Base-by-base conservation (phyloP, 2,888 invertebrate species). In the Amphimallon solstitiale region DNA sequence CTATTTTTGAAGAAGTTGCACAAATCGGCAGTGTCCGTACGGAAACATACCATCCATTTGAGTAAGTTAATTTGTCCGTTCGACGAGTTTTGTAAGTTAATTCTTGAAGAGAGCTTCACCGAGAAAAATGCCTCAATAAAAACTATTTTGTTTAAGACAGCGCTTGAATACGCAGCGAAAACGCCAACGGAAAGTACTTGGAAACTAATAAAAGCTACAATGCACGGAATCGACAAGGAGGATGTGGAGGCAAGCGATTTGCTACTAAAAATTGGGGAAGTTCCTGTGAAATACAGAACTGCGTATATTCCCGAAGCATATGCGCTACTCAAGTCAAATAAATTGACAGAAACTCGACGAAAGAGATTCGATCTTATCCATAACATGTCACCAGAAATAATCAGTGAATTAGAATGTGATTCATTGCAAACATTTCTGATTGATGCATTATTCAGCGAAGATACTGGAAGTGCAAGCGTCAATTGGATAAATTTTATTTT, bases 101-200 rank as follows among this genome's bases (percentile, higher is more conserved):
- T 61, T n/a, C 12, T 34, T 21, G 23, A 21, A 21, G 35, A 49
- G 14, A 29, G 14, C 7, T 6, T 14, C n/a, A n/a, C 35, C 7
- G 61, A 61, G 38, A 61, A 19, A 38, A 61, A 61, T 61, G n/a
- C 21, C 3, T 61, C 48, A 4, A 21, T 61, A 14, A 48, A 49
- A 35, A 49, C 38, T 21, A 38, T 48, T 37, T 48, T 61, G 23
- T 61, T 61, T 14, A 48, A 61, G 14, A 61, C 48, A 17, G 35
- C 61, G 2, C 19, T 46, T 5, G 61, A 61, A 37, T 61, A 37
- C 14, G 54, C 54, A 2, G 12, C 6, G 14, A 38, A n/a, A 19
- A 21, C 21, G 12, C 54, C 38, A 4, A 21, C 14, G 14, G 4
- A 6, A 7, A 21, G 21, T 12, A 38, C 19, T 38, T 54, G 54